Evolutionary conservation across 2,797 vertebrate genomes (phyloP), one percentile per base, ranked within the genome.

Genomic region (Bradypus variegatus): DNA sequence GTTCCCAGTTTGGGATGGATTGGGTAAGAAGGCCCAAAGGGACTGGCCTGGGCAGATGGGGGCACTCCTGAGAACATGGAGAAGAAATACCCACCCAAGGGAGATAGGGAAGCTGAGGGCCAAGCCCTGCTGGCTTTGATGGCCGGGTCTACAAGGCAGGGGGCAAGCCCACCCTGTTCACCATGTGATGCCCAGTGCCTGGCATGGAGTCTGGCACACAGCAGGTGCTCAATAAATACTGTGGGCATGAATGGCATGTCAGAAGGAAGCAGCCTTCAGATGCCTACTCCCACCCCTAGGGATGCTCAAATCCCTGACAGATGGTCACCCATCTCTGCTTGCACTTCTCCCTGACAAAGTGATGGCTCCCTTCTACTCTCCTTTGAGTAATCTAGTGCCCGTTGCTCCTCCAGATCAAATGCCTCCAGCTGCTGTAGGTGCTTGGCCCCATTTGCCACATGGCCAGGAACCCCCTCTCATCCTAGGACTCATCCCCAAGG

Each of bases 361-460:
- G 21, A 77, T 2, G 29, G 67, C 3, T n/a, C 18, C 58, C 3
- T 3, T 60, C 64, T 16, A 4, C 7, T 23, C 21, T 25, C 29
- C 21, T 67, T 33, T 33, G 5, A 4, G 15, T 25, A 41, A 29
- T 4, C 33, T 48, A 4, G 1, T 0, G 33, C 18, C 18, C 5
- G 12, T 48, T 58, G 41, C 27, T 19, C 31, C 48, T 64, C 27
- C 21, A n/a, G 80, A 19, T 15, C 58, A 16, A 11, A 9, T 21
- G 8, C 33, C 36, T 36, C n/a, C 31, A 36, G 33, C n/a, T 48
- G 33, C 53, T 13, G 6, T 23, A 10, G 72, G 25, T 38, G 10
- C 31, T 1, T 48, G 55, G 76, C 45, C 27, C 58, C 64, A 13
- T 29, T 88, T 8, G 18, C 69, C 67, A 55, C 2, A 0, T 65